These are phyloP conservation scores for Acyrthosiphon pisum DNA, from an alignment of 1,140 invertebrate species.

Conservation along the genomic window DNA sequence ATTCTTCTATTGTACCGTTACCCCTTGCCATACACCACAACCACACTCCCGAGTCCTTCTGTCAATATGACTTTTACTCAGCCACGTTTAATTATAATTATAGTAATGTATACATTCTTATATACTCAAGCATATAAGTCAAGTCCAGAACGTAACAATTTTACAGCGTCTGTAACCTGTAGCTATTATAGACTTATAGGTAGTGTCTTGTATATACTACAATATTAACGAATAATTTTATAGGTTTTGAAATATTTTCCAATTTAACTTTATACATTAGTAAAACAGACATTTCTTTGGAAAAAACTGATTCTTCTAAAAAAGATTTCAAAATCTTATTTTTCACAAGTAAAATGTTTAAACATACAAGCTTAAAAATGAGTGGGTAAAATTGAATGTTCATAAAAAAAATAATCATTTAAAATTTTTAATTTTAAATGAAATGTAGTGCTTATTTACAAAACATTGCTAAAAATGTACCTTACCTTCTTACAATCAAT, in stretches of 20 bases:
- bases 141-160: not conserved
- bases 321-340: not conserved
- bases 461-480: too few relatives aligned
- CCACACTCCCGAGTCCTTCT: not conserved
- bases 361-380: not conserved
- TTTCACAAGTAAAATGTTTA: not conserved
- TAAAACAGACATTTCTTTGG: not conserved
- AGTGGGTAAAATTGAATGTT: too few relatives aligned
- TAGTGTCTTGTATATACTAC: not conserved
- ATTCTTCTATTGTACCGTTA: not conserved
- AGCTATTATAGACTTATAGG: not conserved
- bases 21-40: not conserved
- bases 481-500: too few relatives aligned
- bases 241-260: not conserved
- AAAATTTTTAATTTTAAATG: too few relatives aligned
- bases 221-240: not conserved
- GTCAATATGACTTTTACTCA: not conserved
- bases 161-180: not conserved
- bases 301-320: too few relatives aligned
- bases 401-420: too few relatives aligned
- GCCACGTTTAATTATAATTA: constrained; percentile 1
- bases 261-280: not conserved
- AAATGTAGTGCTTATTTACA: too few relatives aligned
- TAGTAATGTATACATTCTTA: not conserved
- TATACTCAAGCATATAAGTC: not conserved